Conservation (phyloP, 2,113 vertebrate genomes). For the Agapornis roseicollis region DNA sequence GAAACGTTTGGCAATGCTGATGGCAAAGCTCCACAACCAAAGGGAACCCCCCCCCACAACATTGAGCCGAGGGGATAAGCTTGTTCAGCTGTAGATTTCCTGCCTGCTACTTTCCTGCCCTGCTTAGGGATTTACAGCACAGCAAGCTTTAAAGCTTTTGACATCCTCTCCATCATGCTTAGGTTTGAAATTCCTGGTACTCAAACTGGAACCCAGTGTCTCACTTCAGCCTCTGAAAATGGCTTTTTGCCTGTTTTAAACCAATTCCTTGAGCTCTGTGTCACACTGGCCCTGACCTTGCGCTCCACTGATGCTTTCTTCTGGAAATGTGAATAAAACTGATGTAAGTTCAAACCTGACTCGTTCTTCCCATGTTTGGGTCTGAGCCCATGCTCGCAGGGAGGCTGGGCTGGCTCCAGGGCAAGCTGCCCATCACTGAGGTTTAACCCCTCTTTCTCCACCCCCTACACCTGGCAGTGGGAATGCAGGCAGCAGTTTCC, state of each 20-base stretch:
- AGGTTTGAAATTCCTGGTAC: background rate
- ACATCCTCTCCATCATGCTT: constrained; percentile 6
- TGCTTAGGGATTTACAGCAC: constrained; percentile 8
- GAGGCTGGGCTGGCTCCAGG: background rate
- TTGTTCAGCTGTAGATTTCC: constrained; percentile 28
- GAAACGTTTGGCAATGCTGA: fast-evolving
- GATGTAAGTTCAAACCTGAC: background rate
- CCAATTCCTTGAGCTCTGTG: background rate
- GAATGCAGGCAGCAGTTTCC: background rate
- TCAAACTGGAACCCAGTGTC: background rate
- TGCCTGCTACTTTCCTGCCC: constrained; percentile 8
- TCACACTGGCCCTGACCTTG: background rate
- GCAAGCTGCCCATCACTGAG: background rate
- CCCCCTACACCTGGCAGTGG: background rate
- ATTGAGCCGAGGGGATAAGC: background rate
- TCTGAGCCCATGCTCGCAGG: fast-evolving
- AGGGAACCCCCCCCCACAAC: background rate
- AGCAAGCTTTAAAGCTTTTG: constrained; percentile 48
- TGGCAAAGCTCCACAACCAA: background rate
- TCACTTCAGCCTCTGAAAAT: background rate
- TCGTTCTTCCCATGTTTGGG: background rate
- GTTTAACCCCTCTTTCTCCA: background rate
- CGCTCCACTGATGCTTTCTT: constrained; percentile 26
- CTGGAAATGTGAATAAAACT: constrained; percentile 63
- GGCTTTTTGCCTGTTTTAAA: background rate